Evolutionary conservation across 2,888 invertebrate species (phyloP), one percentile per base, ranked within the genome.

Genomic region (Cataglyphis rosenhaueri): DNA sequence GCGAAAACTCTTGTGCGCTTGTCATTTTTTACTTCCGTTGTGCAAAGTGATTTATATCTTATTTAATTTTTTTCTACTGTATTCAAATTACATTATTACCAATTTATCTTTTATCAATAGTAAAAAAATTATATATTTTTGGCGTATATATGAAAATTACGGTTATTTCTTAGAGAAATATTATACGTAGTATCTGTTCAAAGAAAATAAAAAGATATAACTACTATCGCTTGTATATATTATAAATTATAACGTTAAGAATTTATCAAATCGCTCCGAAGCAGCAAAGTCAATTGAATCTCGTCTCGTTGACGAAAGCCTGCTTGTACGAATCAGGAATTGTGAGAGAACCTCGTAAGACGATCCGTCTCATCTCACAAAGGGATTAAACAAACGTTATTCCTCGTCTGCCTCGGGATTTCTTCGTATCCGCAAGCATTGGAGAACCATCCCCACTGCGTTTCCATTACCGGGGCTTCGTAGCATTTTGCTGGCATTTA

Each of bases 321-420:
- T 44, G 29, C 41, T 21, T 29, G 21, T 55, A 32, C 71, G 41
- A 44, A 52, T 9, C 5, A 29, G 48, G 1, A 65, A 66, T 38
- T 55, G 78, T 57, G 18, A 59, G 71, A 35, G 44, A 44, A 71
- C 18, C 64, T 57, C 64, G 21, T 61, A 76, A 64, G 41, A 78
- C 70, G 81, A 82, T 83, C 81, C 78, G 55, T 65, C 59, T 70
- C 55, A 78, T 71, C 86, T 57, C 59, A 57, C 81, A 75, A 70
- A 85, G 85, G 64, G 70, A 82, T 86, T 83, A 75, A 70, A 44
- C 81, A 76, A 76, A 59, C 64, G 41, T 74, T 83, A 81, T 64
- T 84, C 59, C 41, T 95, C n/a, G 95, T 95, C 95, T 95, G 94
- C 93, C 94, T 91, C 91, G 95, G 94, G 90, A 90, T 95, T 70